phyloP scores from a whole-genome alignment of 2,797 vertebrate genomes.

The Pseudomugil tenellus region DNA sequence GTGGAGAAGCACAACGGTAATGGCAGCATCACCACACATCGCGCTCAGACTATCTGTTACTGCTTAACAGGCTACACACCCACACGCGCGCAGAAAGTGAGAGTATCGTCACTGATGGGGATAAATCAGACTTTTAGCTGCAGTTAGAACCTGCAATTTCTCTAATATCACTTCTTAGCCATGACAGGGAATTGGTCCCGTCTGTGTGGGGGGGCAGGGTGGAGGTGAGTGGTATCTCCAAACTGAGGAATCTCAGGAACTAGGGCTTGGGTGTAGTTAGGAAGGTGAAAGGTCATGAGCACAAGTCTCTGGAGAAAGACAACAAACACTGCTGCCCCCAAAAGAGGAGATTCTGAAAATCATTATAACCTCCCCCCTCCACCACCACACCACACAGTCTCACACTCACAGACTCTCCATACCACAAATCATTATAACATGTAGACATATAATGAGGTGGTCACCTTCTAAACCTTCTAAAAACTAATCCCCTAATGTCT shows the following conservation, averaged over 20 bases:
- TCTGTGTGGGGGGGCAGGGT: conserved; percentile 4
- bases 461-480: conserved; percentile 72
- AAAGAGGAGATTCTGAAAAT: conserved; percentile 55
- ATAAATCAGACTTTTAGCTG: conserved; percentile 58
- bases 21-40: conserved; percentile 71
- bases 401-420: conserved; percentile 36
- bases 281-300: conserved; percentile 70
- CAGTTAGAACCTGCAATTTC: conserved; percentile 41
- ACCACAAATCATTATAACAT: conserved; percentile 70
- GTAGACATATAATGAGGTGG: conserved; percentile 77
- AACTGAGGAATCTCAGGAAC: conserved; percentile 40
- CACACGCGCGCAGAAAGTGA: conserved; percentile 32
- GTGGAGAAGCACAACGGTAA: conserved; percentile 78
- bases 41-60: conserved; percentile 68
- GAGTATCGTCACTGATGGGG: conserved; percentile 31
- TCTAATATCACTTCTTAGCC: conserved; percentile 33
- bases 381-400: conserved; percentile 8
- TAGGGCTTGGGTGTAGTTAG: conserved; percentile 54
- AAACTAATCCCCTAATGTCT: conserved; percentile 62
- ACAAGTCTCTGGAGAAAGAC: conserved; percentile 61
- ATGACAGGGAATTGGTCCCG: conserved; percentile 31
- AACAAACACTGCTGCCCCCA: conserved; percentile 61
- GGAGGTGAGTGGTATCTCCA: conserved; percentile 34
- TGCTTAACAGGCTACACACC: conserved; percentile 49
- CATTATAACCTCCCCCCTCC: conserved; percentile 54